Base-by-base conservation (phyloP, 2,888 invertebrate species). In the Plutella xylostella region DNA sequence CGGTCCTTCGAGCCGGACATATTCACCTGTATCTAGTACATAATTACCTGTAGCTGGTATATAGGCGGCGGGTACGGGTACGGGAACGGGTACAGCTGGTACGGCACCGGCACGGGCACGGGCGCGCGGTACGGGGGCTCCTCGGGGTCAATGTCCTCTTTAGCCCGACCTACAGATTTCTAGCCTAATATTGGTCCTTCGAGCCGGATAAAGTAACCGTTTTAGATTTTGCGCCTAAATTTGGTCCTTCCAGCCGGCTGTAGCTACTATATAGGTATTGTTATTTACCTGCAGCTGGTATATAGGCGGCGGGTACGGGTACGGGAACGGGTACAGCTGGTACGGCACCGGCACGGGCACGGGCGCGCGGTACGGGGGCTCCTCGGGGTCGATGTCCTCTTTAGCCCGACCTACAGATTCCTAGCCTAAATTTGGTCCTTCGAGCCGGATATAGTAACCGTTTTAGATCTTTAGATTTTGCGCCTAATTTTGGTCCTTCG, bases 121-220 rank as follows among this genome's bases (percentile, higher is more conserved):
- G 74, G 68, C 59, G 84, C 65, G 1, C 78, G 53, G 60, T 76
- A 68, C 49, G 76, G 80, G 18, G 77, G 65, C 67, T 82, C 73
- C 53, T 78, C 80, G 3, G 61, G 74, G 55, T 88, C 89, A 1
- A 87, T 61, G 50, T 87, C 83, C 53, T 91, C 92, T 55, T 87
- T 87, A 42, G 91, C 91, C 55, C 92, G 91, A 34, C 92, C 88
- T 48, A 92, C n/a, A n/a, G n/a, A n/a, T n/a, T n/a, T n/a, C n/a
- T n/a, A n/a, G n/a, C n/a, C n/a, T n/a, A n/a, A n/a, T n/a, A n/a
- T n/a, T n/a, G n/a, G n/a, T n/a, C n/a, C n/a, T n/a, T n/a, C n/a
- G n/a, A n/a, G n/a, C n/a, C n/a, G n/a, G n/a, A n/a, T n/a, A n/a
- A n/a, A n/a, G n/a, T n/a, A n/a, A n/a, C n/a, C n/a, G n/a, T n/a